Base-by-base conservation (phyloP, 2,113 vertebrate species). In the Leucopsar rothschildi region DNA sequence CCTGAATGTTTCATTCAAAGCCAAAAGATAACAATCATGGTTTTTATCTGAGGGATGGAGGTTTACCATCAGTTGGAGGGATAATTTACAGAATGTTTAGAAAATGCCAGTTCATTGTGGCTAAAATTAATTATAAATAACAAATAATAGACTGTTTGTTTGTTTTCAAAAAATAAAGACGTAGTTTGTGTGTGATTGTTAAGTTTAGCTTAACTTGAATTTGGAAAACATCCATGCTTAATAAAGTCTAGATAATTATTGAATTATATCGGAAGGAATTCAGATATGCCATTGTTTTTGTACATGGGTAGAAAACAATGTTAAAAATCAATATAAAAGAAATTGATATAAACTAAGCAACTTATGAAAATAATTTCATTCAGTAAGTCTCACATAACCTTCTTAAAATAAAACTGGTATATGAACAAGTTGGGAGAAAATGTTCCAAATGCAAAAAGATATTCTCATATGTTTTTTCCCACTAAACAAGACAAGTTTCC, bases 1-100 rank as follows among this genome's bases (percentile, higher is more conserved):
- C 92, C 92, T 90, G 92, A 95, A 94, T 64, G 52, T 75, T 93
- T 94, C 64, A 75, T 90, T 93, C 56, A 86, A 90, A 90, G 78
- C 55, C 39, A 80, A 73, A 91, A 70, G 78, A 95, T 83, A 93
- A 92, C 64, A 94, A 94, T 91, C 60, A 7, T 5, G 42, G n/a
- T 33, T 93, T 95, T 97, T 71, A 95, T 95, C 25, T 11, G 56
- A 75, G n/a, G 23, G 44, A 86, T 53, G 57, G 60, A 64, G 8
- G 12, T 61, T 94, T 90, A 42, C 39, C 72, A 31, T 60, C 31
- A 17, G 40, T 42, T 83, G 39, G 44, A 86, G 64, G 39, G 49
- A 56, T 78, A 56, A 88, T 70, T 93, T 92, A 60, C 60, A 96
- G 60, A 90, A 75, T 78, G 28, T 20, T 75, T 81, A 68, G 56